Conservation (phyloP, 2,113 vertebrate genomes). For the Peromyscus leucopus region DNA sequence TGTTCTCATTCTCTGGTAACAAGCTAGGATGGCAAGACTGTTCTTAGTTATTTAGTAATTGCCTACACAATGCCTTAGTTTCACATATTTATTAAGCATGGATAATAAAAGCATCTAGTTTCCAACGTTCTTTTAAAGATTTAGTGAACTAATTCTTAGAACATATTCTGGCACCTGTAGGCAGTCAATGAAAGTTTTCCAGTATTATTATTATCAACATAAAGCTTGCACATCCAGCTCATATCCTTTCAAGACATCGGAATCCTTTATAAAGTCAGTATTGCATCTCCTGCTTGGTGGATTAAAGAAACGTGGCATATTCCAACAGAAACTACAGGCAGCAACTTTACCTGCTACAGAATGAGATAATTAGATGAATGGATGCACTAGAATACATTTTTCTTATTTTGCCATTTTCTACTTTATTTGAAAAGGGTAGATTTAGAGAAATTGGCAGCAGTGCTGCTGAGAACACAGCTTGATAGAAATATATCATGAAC, state of each 20-base stretch:
- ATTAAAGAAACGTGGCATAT: background rate
- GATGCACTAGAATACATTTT: slow-evolving; percentile 8
- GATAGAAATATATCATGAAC: slow-evolving; percentile 53
- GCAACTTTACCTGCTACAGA: background rate
- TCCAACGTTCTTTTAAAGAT: background rate
- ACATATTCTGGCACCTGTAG: background rate
- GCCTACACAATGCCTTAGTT: background rate
- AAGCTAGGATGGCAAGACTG: background rate
- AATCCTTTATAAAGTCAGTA: background rate
- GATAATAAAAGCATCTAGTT: background rate
- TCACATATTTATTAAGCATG: background rate
- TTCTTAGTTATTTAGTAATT: background rate
- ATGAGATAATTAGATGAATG: slow-evolving; percentile 7
- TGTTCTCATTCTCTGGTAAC: background rate
- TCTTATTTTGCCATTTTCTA: slow-evolving; percentile 18
- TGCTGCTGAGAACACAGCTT: slow-evolving; percentile 54
- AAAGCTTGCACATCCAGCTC: background rate
- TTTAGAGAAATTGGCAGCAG: slow-evolving; percentile 56
- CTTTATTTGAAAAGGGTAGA: slow-evolving; percentile 55
- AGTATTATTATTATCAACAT: background rate
- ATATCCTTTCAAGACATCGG: background rate
- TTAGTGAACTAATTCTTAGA: background rate
- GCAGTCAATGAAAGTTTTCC: background rate
- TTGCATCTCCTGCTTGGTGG: background rate
- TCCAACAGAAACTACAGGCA: background rate